Evolutionary conservation across 2,113 vertebrate genomes (phyloP).

Genomic region (Empidonax alnorum): DNA sequence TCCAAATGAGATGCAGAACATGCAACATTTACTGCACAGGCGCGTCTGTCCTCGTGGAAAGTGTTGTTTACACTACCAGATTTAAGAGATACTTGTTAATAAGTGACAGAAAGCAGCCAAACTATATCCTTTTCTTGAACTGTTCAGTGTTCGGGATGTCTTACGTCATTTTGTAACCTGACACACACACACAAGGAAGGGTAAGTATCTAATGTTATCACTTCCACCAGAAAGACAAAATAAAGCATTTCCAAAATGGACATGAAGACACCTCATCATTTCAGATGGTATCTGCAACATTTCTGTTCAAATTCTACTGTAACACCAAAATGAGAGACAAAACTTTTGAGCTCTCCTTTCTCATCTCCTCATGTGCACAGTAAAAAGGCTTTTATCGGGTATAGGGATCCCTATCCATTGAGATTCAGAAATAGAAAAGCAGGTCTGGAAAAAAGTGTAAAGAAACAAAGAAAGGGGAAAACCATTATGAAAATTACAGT

Average conservation of each 20-base stretch:
- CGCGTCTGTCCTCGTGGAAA: background rate
- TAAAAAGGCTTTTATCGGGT: background rate
- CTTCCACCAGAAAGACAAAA: background rate
- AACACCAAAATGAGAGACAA: background rate
- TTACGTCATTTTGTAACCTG: background rate
- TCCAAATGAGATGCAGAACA: slow-evolving; percentile 27
- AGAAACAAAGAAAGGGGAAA: slow-evolving; percentile 20
- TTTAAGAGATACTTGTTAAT: background rate
- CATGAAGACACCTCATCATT: background rate
- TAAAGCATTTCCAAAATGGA: background rate
- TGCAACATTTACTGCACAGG: background rate
- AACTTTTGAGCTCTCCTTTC: background rate
- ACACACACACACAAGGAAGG: background rate
- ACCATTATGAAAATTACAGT: slow-evolving; percentile 43
- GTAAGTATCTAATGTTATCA: background rate
- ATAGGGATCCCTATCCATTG: background rate
- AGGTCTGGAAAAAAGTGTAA: background rate
- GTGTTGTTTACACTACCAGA: background rate
- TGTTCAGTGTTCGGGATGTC: background rate
- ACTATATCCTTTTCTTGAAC: background rate
- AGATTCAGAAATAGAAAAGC: slow-evolving; percentile 1
- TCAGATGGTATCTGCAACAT: background rate
- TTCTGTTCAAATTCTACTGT: background rate
- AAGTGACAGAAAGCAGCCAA: background rate
- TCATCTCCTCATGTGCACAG: background rate